Conservation (phyloP, 2,113 vertebrate species). For the Dicentrarchus labrax region DNA sequence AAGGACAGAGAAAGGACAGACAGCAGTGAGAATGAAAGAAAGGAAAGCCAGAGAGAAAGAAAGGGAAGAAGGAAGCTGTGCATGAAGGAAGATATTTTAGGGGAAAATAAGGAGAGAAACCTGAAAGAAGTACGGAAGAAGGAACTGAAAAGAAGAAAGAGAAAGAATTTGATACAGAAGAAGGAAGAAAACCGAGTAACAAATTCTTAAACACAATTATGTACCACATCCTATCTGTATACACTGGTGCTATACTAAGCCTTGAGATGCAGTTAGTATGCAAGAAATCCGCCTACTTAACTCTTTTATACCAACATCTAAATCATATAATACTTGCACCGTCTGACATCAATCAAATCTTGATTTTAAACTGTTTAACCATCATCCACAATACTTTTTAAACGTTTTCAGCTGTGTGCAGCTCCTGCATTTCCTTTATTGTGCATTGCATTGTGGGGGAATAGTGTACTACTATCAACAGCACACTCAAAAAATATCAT, state of each 20-base stretch:
- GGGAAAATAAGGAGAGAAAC: not conserved
- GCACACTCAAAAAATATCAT: not conserved
- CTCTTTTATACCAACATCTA: not conserved
- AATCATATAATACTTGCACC: not conserved
- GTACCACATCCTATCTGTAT: too few species aligned
- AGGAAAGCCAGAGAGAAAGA: not conserved
- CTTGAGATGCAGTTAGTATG: not conserved
- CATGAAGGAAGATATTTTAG: constrained; percentile 21
- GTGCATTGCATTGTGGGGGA: not conserved
- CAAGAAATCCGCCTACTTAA: not conserved
- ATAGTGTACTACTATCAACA: not conserved
- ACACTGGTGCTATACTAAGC: not conserved
- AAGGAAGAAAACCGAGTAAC: not conserved
- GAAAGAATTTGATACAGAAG: not conserved
- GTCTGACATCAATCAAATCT: not conserved
- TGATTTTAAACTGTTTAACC: not conserved
- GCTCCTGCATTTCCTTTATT: not conserved
- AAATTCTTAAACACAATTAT: not conserved
- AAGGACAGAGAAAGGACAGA: constrained; percentile 41
- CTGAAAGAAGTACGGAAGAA: constrained; percentile 23
- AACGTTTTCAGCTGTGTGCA: not conserved
- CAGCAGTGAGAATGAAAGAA: not conserved
- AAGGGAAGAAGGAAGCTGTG: constrained; percentile 12
- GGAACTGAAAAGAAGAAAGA: not conserved
- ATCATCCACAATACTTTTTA: not conserved